These are phyloP conservation scores for Esperia sulphurella DNA, from an alignment of 2,888 invertebrate species.

Conservation along the genomic window DNA sequence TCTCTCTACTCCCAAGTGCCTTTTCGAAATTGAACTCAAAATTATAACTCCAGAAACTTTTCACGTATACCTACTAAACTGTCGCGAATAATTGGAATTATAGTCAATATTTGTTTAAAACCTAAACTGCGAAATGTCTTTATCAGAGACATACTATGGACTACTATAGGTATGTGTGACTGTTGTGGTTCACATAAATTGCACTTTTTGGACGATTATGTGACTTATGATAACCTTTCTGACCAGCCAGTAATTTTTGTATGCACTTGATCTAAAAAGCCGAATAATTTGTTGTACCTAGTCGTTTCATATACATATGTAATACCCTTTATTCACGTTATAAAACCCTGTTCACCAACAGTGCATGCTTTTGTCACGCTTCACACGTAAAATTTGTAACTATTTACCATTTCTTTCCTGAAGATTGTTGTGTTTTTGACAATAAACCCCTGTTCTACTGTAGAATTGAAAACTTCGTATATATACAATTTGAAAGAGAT, in stretches of 20 bases:
- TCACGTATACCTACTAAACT: too few relatives aligned
- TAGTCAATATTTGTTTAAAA: not conserved
- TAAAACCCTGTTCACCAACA: not conserved
- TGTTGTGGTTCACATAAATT: constrained; percentile 25
- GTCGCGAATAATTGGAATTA: not conserved
- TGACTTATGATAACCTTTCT: constrained; percentile 20
- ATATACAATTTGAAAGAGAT: too few relatives aligned
- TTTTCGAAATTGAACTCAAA: constrained; percentile 37
- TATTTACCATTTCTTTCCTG: not conserved
- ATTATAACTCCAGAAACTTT: not conserved
- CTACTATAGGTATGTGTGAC: constrained; percentile 32
- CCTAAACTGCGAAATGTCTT: constrained; percentile 2
- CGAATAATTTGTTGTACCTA: not conserved
- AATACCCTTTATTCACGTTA: not conserved
- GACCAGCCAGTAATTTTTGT: constrained; percentile 1
- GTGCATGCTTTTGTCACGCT: not conserved
- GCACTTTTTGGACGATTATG: constrained; percentile 27
- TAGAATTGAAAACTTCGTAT: too few relatives aligned
- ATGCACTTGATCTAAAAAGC: not conserved
- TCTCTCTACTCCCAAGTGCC: constrained; percentile 55
- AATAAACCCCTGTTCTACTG: too few relatives aligned
- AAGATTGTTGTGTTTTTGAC: too few relatives aligned
- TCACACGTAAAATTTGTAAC: not conserved
- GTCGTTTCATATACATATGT: not conserved
- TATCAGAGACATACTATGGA: constrained; percentile 22